Evolutionary conservation across 2,113 vertebrate genomes (phyloP).

Genomic region (Oenanthe melanoleuca): DNA sequence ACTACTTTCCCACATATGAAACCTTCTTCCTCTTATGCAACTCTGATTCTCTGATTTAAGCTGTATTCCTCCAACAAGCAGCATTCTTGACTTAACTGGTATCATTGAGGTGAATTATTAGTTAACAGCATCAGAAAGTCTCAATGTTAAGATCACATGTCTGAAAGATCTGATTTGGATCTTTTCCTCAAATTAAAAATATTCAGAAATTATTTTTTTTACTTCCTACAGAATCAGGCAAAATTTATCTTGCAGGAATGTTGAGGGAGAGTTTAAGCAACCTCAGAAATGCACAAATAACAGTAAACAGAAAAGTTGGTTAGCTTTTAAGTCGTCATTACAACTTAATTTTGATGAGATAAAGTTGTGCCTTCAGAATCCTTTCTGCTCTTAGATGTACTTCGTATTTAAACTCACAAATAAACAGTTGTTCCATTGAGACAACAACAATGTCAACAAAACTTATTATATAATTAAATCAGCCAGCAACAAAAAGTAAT

Average conservation of each 20-base stretch:
- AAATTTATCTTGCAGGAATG: neutral
- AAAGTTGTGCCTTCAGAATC: neutral
- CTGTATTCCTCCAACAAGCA: neutral
- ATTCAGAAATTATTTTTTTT: neutral
- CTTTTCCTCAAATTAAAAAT: neutral
- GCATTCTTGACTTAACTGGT: neutral
- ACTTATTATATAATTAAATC: neutral
- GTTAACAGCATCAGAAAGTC: neutral
- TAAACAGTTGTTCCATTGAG: neutral
- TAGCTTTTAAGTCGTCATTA: neutral
- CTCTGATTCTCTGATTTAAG: neutral
- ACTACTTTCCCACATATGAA: neutral
- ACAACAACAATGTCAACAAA: neutral
- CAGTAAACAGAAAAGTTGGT: neutral
- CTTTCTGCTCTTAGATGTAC: neutral
- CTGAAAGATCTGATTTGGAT: neutral
- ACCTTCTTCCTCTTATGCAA: neutral
- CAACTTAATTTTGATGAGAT: neutral
- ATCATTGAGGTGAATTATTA: neutral
- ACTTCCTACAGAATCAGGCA: neutral
- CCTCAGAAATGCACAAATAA: neutral
- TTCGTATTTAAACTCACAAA: neutral
- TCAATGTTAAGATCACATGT: neutral
- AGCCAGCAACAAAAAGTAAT: neutral
- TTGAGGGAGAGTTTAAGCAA: neutral